phyloP scores from a whole-genome alignment of 2,888 invertebrate species.

The Oligia fasciuncula region DNA sequence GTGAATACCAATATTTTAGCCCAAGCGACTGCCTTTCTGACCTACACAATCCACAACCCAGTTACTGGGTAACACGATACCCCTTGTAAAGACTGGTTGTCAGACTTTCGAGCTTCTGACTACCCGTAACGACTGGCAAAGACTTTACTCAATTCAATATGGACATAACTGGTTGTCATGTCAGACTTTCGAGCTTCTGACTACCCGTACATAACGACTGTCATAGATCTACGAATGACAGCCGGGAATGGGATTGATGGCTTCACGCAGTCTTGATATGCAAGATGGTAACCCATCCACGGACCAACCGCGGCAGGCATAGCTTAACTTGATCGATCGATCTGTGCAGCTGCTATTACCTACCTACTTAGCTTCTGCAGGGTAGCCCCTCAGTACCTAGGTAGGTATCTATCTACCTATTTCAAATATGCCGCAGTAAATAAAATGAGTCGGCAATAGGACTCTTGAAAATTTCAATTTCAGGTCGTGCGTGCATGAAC shows the following conservation, averaged over 20 bases:
- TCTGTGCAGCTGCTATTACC: too few relatives aligned
- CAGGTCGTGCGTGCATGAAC: constrained; percentile 15
- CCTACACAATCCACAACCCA: too few relatives aligned
- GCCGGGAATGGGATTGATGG: not conserved
- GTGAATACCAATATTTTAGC: too few relatives aligned
- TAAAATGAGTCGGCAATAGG: constrained; percentile 5
- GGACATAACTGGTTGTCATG: not conserved
- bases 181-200: not conserved
- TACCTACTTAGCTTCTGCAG: too few relatives aligned
- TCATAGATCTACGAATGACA: not conserved
- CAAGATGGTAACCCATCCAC: not conserved
- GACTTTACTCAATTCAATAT: too few relatives aligned
- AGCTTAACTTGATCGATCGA: not conserved
- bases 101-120: not conserved
- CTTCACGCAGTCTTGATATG: not conserved
- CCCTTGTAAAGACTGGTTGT: not conserved
- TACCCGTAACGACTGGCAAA: not conserved
- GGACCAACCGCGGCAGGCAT: not conserved
- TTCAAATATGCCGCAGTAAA: not conserved
- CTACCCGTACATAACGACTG: not conserved
- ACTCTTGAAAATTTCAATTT: constrained; percentile 17
- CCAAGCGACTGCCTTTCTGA: too few relatives aligned
- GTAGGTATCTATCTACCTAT: not conserved
- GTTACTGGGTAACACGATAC: too few relatives aligned
- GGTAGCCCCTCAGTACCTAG: too few relatives aligned